A percentile compares a stretch with the other conserved stretches of the same genome.
Conservation (phyloP, 1,140 invertebrate genomes). For the Eumaeus atala region DNA sequence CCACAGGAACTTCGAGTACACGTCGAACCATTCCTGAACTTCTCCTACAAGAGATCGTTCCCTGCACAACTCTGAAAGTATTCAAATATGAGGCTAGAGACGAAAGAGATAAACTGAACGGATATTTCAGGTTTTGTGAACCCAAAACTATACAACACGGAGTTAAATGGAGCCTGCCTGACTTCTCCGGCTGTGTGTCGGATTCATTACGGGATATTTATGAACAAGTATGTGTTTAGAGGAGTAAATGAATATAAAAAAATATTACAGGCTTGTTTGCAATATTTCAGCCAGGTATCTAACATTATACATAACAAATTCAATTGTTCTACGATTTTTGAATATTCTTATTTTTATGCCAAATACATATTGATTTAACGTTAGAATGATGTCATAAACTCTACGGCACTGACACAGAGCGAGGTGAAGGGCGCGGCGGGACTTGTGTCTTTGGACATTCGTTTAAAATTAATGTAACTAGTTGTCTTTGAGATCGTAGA, state of each 20-base stretch:
- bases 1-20: background rate
- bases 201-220: slow-evolving; percentile 78
- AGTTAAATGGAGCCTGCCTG: slow-evolving; percentile 82
- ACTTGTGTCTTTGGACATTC: no score
- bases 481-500: no score
- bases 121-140: slow-evolving; percentile 63
- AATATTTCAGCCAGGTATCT: no score
- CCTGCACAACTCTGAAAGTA: background rate
- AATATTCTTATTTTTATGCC: no score
- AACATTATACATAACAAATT: no score
- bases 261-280: no score
- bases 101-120: background rate
- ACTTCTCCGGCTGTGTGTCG: slow-evolving; percentile 83
- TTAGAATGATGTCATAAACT: no score
- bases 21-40: background rate
- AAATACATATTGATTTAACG: no score
- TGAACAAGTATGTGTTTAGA: slow-evolving; percentile 72
- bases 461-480: no score
- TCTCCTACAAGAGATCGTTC: background rate
- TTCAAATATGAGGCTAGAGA: background rate
- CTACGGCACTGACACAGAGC: no score
- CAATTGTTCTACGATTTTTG: no score
- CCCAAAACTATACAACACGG: slow-evolving; percentile 67
- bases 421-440: no score
- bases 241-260: background rate